phyloP scores from a whole-genome alignment of 2,797 vertebrate species.

The Gallirallus australis region DNA sequence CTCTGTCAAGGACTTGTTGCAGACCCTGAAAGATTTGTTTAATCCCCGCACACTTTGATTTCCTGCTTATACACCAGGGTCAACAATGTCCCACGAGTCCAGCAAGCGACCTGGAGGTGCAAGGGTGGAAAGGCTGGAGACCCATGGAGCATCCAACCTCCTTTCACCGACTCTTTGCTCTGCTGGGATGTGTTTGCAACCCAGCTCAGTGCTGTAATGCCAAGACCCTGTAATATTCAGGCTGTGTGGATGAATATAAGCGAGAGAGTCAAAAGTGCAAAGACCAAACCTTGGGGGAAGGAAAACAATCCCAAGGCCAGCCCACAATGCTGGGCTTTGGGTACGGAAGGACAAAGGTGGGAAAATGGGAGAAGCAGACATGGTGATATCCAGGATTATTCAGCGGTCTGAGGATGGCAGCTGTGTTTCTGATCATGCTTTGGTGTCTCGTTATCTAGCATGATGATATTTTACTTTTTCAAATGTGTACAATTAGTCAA shows the following conservation, averaged over 20 bases:
- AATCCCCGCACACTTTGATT: background rate
- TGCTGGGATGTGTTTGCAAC: background rate
- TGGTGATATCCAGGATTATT: background rate
- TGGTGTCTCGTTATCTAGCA: background rate
- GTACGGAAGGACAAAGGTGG: background rate
- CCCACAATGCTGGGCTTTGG: background rate
- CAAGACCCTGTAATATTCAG: background rate
- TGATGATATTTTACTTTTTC: background rate
- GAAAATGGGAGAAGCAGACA: background rate
- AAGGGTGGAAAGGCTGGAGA: background rate
- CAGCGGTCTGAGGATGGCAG: background rate
- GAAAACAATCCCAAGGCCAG: background rate
- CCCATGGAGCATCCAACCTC: background rate
- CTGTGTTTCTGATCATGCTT: background rate
- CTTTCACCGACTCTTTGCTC: background rate
- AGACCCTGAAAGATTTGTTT: background rate
- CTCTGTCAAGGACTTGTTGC: background rate
- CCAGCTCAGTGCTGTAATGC: background rate
- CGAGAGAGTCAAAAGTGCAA: background rate
- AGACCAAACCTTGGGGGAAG: background rate
- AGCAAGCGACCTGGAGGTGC: background rate
- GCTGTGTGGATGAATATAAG: rapidly evolving
- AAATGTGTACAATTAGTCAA: background rate
- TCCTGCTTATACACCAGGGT: background rate
- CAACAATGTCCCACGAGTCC: background rate